Percentiles rank a stretch among this genome's conserved stretches.
These are phyloP conservation scores for Buceros bicornis DNA, from an alignment of 2,797 vertebrate species.

Conservation along the genomic window DNA sequence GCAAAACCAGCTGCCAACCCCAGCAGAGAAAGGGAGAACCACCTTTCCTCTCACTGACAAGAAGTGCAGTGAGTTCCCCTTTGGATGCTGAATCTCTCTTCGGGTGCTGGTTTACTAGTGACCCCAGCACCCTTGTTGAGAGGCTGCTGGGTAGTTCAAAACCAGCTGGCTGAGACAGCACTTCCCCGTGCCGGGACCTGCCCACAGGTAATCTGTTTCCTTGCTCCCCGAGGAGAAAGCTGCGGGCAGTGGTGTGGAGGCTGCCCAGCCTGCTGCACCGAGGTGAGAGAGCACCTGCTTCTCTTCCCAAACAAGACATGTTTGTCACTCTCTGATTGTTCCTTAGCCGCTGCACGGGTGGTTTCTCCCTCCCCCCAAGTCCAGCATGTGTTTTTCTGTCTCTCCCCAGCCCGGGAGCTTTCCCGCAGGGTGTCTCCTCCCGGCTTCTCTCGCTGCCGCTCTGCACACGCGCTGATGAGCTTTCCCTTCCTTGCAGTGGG, in stretches of 20 bases:
- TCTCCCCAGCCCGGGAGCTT: neutral
- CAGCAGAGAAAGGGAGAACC: neutral
- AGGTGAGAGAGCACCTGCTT: neutral
- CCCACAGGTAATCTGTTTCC: neutral
- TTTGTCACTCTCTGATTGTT: neutral
- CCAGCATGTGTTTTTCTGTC: neutral
- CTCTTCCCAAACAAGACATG: neutral
- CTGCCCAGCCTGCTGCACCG: neutral
- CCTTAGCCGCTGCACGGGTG: accelerated
- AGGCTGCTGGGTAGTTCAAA: neutral
- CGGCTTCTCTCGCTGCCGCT: neutral
- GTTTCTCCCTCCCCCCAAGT: neutral
- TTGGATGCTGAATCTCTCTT: neutral
- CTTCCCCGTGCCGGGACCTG: neutral
- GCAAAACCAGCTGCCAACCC: neutral
- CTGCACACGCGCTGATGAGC: neutral
- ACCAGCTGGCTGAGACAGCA: neutral
- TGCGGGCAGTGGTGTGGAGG: neutral
- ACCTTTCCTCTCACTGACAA: neutral
- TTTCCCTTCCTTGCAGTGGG: neutral
- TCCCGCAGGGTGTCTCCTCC: neutral
- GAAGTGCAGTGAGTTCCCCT: neutral
- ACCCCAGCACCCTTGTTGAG: neutral
- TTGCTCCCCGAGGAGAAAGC: neutral
- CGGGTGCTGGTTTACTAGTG: neutral